Base-by-base conservation (phyloP, 2,113 vertebrate species). In the Pelmatolapia mariae region DNA sequence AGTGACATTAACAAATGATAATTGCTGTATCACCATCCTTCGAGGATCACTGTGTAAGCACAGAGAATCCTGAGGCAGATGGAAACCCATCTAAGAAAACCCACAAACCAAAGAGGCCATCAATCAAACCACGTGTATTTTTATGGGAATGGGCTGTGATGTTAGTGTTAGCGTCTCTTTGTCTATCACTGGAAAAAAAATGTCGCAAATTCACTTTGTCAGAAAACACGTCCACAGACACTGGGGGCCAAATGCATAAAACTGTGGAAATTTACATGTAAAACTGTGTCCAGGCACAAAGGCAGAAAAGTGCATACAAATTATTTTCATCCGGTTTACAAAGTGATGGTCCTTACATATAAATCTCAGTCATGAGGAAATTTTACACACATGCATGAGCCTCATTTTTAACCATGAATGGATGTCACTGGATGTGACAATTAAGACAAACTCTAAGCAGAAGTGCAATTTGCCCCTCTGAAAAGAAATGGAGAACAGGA, bases 1-100 rank as follows among this genome's bases (percentile, higher is more conserved):
- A 56, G 53, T 89, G 89, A 90, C 89, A 92, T 80, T 90, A 91
- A 92, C 86, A 94, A 95, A 93, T 88, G 84, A 90, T 87, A 82
- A 93, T 91, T 76, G 79, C 83, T 87, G 52, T 93, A 81, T 82
- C 78, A 83, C 50, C 85, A 84, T 86, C 87, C 90, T 84, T 86
- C 66, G 76, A 91, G 94, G 87, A 89, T 85, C 81, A 61, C 22
- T 82, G 86, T 88, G 81, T 76, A 90, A 78, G 80, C 86, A 90
- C 83, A 47, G 84, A 81, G 81, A 81, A 91, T 88, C 47, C 53
- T 66, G 85, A 89, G 86, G 87, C 92, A 95, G 93, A 95, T 91
- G 91, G 92, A 94, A 86, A 85, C 61, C 57, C 86, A 87, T 91
- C 84, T 91, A 85, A 91, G 82, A 87, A 92, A 91, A 87, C 88